Base-by-base conservation (phyloP, 2,888 invertebrate genomes). In the Stenolophus ochropezus region DNA sequence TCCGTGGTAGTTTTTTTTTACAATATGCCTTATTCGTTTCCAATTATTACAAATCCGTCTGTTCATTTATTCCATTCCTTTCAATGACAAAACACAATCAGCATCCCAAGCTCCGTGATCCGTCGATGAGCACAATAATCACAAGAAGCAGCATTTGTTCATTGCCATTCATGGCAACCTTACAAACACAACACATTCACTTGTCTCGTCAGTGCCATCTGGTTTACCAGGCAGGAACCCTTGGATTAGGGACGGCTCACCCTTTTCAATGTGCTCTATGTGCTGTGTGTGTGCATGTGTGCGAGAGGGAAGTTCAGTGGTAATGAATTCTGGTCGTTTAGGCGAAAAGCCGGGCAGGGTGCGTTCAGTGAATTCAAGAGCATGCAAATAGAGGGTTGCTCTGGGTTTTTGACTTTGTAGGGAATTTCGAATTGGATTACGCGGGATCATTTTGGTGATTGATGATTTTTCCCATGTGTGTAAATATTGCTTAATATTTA, bases 241-340 rank as follows among this genome's bases (percentile, higher is more conserved):
- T 18, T 33, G 33, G 65, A n/a, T 69, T 33, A 18, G 65, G 33
- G 65, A 14, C 27, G n/a, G 56, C 61, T n/a, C 65, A 69, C 65
- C 65, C 65, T 69, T 65, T 69, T 20, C 56, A 21, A 56, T 21
- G 18, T 21, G 56, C 51, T 42, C 33, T 42, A 42, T 42, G 8
- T 11, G 33, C 33, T 6, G 33, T 42, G 11, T 8, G 11, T 42
- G 33, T 42, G 33, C 11, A 42, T 42, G 33, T 42, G 51, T 51
- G 56, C 20, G 8, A 8, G 33, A 42, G 33, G 33, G 33, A 42
- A 42, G 33, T 11, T 4, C 33, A 42, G 14, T 73, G 73, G 49
- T 73, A 73, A 73, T 73, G 73, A 73, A 73, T 73, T 73, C 73
- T 73, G 73, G 73, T 73, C 73, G 51, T 73, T 73, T 73, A 73